phyloP scores from a whole-genome alignment of 2,797 vertebrate genomes.

The Coracias cyanogaster region DNA sequence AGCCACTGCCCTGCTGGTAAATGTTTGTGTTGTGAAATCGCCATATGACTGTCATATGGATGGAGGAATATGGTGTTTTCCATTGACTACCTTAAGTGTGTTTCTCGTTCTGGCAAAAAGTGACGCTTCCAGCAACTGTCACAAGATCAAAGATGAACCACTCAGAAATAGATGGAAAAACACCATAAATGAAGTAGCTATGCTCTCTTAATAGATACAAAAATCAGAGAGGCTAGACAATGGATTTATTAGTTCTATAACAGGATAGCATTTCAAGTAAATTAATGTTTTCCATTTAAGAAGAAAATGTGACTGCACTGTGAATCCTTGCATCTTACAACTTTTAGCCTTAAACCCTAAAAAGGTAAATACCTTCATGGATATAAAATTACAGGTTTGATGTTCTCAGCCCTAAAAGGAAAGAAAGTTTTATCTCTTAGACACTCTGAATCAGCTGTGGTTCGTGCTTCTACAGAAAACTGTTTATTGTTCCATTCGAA shows the following conservation, averaged over 20 bases:
- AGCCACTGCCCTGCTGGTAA: neutral
- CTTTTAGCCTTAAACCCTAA: neutral
- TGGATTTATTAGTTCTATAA: neutral
- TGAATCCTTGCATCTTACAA: neutral
- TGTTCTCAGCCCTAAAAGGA: neutral
- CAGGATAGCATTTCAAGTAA: neutral
- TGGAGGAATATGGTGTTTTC: neutral
- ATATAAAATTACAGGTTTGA: neutral
- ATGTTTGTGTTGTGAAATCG: neutral
- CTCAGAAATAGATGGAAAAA: neutral
- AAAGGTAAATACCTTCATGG: neutral
- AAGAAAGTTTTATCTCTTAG: neutral
- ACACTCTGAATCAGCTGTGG: neutral
- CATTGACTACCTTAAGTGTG: fast-evolving
- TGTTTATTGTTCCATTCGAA: fast-evolving
- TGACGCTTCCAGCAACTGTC: neutral
- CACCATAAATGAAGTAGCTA: neutral
- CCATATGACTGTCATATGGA: neutral
- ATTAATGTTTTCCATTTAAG: neutral
- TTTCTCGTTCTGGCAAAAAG: neutral
- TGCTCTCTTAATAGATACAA: neutral
- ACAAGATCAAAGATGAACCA: neutral
- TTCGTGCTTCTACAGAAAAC: neutral
- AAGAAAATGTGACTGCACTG: neutral
- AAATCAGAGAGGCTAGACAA: neutral